Percentiles rank a stretch among this genome's conserved stretches.
These are phyloP conservation scores for Peromyscus maniculatus DNA, from an alignment of 2,113 vertebrate species.

Conservation along the genomic window DNA sequence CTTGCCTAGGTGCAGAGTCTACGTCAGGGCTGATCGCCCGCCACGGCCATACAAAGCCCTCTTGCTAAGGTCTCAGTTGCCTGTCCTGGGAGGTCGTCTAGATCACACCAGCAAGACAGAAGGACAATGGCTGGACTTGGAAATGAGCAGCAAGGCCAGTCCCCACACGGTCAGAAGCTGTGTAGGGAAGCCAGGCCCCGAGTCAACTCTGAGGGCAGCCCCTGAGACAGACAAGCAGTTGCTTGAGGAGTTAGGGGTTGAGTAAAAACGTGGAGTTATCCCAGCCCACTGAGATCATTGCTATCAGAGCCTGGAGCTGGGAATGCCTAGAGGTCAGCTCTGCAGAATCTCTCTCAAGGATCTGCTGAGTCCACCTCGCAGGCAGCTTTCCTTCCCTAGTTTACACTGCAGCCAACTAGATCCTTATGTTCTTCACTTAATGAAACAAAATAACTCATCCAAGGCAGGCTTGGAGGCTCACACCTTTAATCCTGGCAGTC, in stretches of 20 bases:
- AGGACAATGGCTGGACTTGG: not conserved
- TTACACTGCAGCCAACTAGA: not conserved
- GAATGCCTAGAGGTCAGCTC: not conserved
- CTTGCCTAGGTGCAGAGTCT: not conserved
- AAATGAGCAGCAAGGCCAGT: not conserved
- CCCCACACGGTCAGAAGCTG: not conserved
- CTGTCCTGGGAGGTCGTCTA: not conserved
- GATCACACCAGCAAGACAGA: not conserved
- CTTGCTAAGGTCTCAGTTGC: not conserved
- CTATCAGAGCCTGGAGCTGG: not conserved
- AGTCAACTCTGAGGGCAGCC: not conserved
- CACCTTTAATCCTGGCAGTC: not conserved
- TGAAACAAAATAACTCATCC: not conserved
- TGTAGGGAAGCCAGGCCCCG: not conserved
- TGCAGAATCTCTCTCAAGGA: not conserved
- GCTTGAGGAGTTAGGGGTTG: slow-evolving; percentile 41
- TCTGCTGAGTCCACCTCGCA: not conserved
- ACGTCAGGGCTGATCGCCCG: not conserved
- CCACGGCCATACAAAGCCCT: not conserved
- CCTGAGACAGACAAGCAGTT: not conserved
- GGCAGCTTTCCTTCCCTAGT: not conserved
- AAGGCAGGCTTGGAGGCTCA: not conserved
- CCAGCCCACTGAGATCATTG: not conserved
- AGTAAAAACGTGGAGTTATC: not conserved
- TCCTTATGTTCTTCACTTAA: slow-evolving; percentile 10